Evolutionary conservation across 2,797 vertebrate genomes (phyloP), one percentile per base, ranked within the genome.

Genomic region (Danio kyathit): DNA sequence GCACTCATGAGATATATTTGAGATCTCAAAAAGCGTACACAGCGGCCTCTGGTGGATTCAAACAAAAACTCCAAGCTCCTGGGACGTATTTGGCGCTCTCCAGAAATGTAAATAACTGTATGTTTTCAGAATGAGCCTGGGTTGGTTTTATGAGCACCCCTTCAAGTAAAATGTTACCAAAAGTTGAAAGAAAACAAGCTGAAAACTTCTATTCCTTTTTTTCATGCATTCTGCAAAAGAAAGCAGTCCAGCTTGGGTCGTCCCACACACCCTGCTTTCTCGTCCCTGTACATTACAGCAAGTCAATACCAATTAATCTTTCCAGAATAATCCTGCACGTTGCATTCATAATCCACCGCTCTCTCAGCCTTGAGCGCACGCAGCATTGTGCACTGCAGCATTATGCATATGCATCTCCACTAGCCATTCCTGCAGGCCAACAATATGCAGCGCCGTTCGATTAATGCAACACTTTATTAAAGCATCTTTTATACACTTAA

Each of bases 391-490:
- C 41, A 29, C 40, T 66, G 67, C 48, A 17, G 44, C n/a, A 1
- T 51, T 40, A 43, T 79, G 14, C 43, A 38, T 77, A 40, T 38
- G 8, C 14, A 17, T 57, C 52, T 75, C 17, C 40, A 59, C 52
- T 57, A n/a, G 65, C 63, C 5, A 70, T 19, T 40, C 46, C 38
- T 3, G 7, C 6, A 63, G 57, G 38, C n/a, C 13, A 21, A 54
- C 52, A 13, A 73, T 59, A 41, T 57, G 49, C n/a, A 43, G 65
- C 51, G 49, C 56, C 65, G 61, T 84, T 83, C 72, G 85, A 89
- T 85, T 84, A 76, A 84, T 60, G 77, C 61, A 72, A 63, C 84
- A 49, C 73, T 75, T 89, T 87, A 88, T 88, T 88, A 86, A 71
- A 76, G 79, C 84, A 75, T 85, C 75, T 84, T 86, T 79, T 87